Base-by-base conservation (phyloP, 1,140 invertebrate genomes). In the Acromyrmex echinatior region DNA sequence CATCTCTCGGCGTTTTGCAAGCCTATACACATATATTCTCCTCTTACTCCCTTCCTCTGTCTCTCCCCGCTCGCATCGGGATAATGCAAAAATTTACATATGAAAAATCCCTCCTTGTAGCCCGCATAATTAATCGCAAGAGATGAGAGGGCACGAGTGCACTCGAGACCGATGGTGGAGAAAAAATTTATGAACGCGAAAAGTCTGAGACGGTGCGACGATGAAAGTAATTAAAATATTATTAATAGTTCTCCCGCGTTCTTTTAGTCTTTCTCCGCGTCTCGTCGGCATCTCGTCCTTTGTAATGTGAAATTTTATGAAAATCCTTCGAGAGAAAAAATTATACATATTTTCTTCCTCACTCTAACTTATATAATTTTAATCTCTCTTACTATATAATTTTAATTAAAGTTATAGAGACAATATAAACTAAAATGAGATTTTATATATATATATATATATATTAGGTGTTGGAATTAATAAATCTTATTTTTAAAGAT, bases 41-140 rank as follows among this genome's bases (percentile, higher is more conserved):
- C n/a, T 35, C n/a, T 16, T 28, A 3, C 63, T 9, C 10, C 18
- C 35, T 28, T 21, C 76, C 18, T 16, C 14, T 9, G 14, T 14
- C 21, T 12, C 49, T 28, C 31, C 21, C 35, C 79, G 14, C 45
- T 66, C 45, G 14, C n/a, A 21, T 58, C 35, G 65, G 51, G 25
- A 81, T 81, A 28, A 71, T 56, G 51, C 51, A 81, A 81, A 81
- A 81, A 81, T 81, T 58, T 71, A 18, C 79, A 81, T 81, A 71
- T 56, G 79, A 81, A 81, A 81, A 81, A 71, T 81, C 12, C 65
- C 78, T 53, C 28, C 78, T 68, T 39, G 49, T 56, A 28, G 7
- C 31, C 51, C 35, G 63, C 35, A 45, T 81, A 81, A 81, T 81
- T 81, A 71, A 81, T 81, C 79, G 65, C 79, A 35, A 16, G 10